Percentiles rank a stretch among this genome's conserved stretches.
Conservation (phyloP, 2,797 vertebrate genomes). For the Amazonetta brasiliensis region DNA sequence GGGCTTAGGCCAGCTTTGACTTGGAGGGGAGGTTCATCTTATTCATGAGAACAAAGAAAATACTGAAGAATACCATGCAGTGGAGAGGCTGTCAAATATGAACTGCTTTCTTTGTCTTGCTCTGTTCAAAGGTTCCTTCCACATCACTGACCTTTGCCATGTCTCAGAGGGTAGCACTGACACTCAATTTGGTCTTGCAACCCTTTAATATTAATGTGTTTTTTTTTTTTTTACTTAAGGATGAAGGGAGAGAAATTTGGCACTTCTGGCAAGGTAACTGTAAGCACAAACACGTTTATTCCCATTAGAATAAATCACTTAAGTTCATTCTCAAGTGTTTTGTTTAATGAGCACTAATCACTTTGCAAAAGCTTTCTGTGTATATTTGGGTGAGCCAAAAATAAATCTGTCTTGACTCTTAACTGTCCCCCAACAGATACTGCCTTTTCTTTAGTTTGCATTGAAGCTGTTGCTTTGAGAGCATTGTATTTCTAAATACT, state of each 20-base stretch:
- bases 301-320: conserved; percentile 12
- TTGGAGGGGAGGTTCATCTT: neutral
- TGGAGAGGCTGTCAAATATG: neutral
- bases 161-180: neutral
- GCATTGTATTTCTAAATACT: neutral
- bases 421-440: neutral
- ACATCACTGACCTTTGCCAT: neutral
- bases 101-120: neutral
- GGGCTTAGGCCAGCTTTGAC: neutral
- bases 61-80: neutral
- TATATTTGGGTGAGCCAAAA: conserved; percentile 24
- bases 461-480: neutral
- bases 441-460: neutral
- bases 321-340: conserved; percentile 14
- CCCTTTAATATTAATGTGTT: neutral
- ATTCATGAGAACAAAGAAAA: neutral
- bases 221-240: neutral
- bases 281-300: conserved; percentile 8
- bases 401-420: conserved; percentile 26
- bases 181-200: neutral
- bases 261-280: neutral
- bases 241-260: neutral
- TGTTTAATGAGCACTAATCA: conserved; percentile 39
- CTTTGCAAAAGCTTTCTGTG: conserved; percentile 16
- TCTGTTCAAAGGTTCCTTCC: neutral